These are phyloP conservation scores for Parelbella ahira DNA, from an alignment of 2,888 invertebrate species.

Conservation along the genomic window DNA sequence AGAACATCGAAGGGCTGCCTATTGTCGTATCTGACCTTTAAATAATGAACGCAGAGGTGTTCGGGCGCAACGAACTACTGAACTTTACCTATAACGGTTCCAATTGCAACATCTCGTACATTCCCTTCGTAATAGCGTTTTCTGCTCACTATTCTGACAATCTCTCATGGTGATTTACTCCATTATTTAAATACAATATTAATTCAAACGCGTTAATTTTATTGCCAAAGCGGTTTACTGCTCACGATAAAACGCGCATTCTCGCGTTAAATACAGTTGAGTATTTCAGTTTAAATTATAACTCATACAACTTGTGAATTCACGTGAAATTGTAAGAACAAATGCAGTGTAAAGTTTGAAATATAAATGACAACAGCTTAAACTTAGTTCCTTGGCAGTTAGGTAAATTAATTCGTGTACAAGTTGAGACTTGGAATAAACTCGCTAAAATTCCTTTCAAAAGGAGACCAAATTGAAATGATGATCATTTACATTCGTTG, in stretches of 20 bases:
- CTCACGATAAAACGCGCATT: constrained; percentile 26
- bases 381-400: too few relatives aligned
- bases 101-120: constrained; percentile 56
- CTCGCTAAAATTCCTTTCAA: constrained; percentile 11
- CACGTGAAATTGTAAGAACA: not conserved
- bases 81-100: constrained; percentile 58
- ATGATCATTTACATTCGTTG: constrained; percentile 10
- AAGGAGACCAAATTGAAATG: constrained; percentile 22
- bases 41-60: constrained; percentile 49
- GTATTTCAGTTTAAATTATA: constrained; percentile 1
- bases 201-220: constrained; percentile 28
- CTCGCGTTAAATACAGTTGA: constrained; percentile 11
- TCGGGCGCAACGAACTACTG: constrained; percentile 64
- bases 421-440: constrained; percentile 4
- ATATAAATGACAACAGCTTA: too few relatives aligned
- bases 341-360: constrained; percentile 2
- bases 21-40: constrained; percentile 56
- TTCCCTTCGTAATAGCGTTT: constrained; percentile 46
- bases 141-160: constrained; percentile 37
- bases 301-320: not conserved
- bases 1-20: constrained; percentile 25
- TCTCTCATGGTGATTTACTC: constrained; percentile 36
- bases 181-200: constrained; percentile 35
- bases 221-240: constrained; percentile 22
- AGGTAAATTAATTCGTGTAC: constrained; percentile 12